These are phyloP conservation scores for Sinotaia quadrata DNA, from an alignment of 2,888 invertebrate genomes.

Conservation along the genomic window DNA sequence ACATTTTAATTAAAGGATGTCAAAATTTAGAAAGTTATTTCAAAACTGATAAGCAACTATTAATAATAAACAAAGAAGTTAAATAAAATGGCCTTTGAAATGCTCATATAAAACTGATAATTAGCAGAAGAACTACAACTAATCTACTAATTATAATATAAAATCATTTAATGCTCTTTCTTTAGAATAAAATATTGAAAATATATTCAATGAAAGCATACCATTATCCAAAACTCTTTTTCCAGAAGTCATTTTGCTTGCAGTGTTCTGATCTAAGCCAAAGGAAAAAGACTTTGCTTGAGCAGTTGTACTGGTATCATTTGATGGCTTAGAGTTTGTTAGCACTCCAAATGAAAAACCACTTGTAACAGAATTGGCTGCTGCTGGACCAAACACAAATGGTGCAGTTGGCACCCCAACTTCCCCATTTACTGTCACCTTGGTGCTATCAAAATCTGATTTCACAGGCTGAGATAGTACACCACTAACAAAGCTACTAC, in stretches of 20 bases:
- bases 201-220: background rate
- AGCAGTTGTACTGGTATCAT: background rate
- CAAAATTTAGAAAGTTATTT: too few relatives aligned
- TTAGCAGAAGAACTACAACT: too few relatives aligned
- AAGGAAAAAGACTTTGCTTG: background rate
- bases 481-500: background rate
- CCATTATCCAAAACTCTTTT: constrained; percentile 20
- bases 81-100: too few relatives aligned
- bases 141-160: too few relatives aligned
- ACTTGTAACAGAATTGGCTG: background rate
- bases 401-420: background rate
- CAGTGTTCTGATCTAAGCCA: background rate
- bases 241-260: background rate
- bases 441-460: background rate
- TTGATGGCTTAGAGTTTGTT: background rate
- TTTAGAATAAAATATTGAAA: background rate
- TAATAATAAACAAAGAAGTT: too few relatives aligned
- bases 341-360: constrained; percentile 3
- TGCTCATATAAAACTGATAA: too few relatives aligned
- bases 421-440: constrained; percentile 19
- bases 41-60: too few relatives aligned
- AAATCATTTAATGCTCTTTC: too few relatives aligned
- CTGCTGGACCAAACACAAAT: constrained; percentile 14
- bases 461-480: background rate
- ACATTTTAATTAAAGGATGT: too few relatives aligned